Base-by-base conservation (phyloP, 1,140 invertebrate genomes). In the Zelostemma sp. region DNA sequence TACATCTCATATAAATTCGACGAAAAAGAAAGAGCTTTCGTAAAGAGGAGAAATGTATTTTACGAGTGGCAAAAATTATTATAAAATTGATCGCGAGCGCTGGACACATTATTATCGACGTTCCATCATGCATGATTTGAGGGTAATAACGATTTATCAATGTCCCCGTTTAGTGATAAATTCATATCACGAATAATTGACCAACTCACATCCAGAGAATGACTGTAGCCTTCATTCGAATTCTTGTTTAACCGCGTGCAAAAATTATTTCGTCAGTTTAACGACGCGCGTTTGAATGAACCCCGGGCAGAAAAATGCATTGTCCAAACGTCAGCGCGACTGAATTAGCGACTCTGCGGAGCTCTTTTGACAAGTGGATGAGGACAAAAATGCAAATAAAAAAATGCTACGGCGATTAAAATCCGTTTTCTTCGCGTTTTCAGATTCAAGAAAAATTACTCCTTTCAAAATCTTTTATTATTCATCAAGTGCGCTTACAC, bases 251-350 rank as follows among this genome's bases (percentile, higher is more conserved):
- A 53, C 17, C 49, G 17, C 12, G 49, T 16, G 17, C 19, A 53
- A 38, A 53, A 53, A 33, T 53, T 53, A 53, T 53, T 53, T 53
- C 38, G 31, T 21, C 49, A 40, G 35, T 53, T 35, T 18, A 40
- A 21, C 49, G 17, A 9, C 2, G 33, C 33, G 16, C 49, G 14
- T 17, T 53, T n/a, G 28, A 38, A 53, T 18, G 35, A 53, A 40
- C 48, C 31, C 33, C 14, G 6, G 2, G 17, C 6, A 6, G n/a
- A 40, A 53, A 40, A 53, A 53, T 53, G 17, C 35, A 53, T 40
- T 40, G 49, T 53, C 38, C 49, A 38, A 53, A 40, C 17, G 17
- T 38, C 49, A 53, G 49, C 15, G 19, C 40, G 40, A 53, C 49
- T 35, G 12, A 31, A 53, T 53, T 53, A 53, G 31, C n/a, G 19